Conservation (phyloP, 2,888 invertebrate species). For the Drosophila birchii region DNA sequence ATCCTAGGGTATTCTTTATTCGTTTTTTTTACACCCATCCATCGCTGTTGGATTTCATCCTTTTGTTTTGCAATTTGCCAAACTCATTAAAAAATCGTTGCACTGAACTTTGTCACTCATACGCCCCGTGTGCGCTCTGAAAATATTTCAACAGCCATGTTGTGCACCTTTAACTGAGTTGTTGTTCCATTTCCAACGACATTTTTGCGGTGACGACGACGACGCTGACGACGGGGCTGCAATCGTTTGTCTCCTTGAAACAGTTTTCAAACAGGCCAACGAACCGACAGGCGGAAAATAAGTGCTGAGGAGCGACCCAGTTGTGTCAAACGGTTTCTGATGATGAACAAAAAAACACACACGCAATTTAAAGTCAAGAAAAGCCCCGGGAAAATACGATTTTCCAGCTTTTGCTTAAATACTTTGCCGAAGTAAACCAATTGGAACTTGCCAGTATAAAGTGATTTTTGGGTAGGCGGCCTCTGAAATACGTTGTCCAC, state of each 20-base stretch:
- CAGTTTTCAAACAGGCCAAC: slow-evolving; percentile 53
- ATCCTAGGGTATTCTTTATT: neutral
- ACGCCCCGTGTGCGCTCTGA: slow-evolving; percentile 37
- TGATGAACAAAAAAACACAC: slow-evolving; percentile 21
- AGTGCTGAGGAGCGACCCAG: slow-evolving; percentile 39
- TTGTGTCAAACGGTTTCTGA: slow-evolving; percentile 60
- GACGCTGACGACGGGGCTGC: slow-evolving; percentile 38
- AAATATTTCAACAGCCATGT: slow-evolving; percentile 46
- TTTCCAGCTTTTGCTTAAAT: slow-evolving; percentile 39
- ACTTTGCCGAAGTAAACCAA: slow-evolving; percentile 49
- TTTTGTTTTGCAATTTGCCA: slow-evolving; percentile 44
- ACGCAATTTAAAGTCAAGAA: slow-evolving; percentile 43
- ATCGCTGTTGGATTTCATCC: neutral
- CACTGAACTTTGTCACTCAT: slow-evolving; percentile 60
- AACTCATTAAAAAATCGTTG: slow-evolving; percentile 67
- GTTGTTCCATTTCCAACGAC: slow-evolving; percentile 59
- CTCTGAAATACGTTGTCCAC: slow-evolving; percentile 21
- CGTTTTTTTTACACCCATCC: neutral
- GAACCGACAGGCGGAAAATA: slow-evolving; percentile 37
- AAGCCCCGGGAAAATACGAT: slow-evolving; percentile 21
- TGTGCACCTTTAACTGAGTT: slow-evolving; percentile 53
- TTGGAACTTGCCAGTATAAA: slow-evolving; percentile 21
- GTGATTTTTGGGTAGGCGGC: too few relatives aligned
- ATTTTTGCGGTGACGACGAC: slow-evolving; percentile 57
- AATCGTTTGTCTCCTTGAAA: slow-evolving; percentile 77